Percentiles rank a stretch among this genome's conserved stretches.
These are phyloP conservation scores for Miltochrista miniata DNA, from an alignment of 2,888 invertebrate species.

Conservation along the genomic window DNA sequence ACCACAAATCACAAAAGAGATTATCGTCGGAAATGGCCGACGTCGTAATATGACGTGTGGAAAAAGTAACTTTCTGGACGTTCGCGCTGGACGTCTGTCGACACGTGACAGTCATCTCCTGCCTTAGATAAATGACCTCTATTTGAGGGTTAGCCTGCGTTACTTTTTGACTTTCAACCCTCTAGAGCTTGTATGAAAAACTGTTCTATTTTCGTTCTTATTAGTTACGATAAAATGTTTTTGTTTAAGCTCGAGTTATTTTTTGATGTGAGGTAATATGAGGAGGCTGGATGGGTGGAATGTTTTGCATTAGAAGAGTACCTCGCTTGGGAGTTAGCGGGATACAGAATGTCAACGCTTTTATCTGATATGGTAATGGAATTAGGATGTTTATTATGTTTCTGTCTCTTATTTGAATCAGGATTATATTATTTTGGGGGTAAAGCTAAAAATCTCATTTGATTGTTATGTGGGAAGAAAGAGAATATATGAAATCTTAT, in stretches of 20 bases:
- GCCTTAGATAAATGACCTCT: constrained; percentile 40
- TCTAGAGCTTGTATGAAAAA: constrained; percentile 34
- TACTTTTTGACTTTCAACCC: constrained; percentile 34
- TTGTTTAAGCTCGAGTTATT: constrained; percentile 35
- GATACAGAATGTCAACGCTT: constrained; percentile 20
- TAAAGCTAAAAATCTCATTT: no score
- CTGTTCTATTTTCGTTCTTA: constrained; percentile 24
- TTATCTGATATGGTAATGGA: constrained; percentile 8
- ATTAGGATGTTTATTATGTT: constrained; percentile 11
- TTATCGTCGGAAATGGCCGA: constrained; percentile 7
- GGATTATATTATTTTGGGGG: no score
- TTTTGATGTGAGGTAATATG: constrained; percentile 22
- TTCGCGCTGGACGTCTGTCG: constrained; percentile 36
- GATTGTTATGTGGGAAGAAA: no score
- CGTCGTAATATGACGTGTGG: constrained; percentile 3
- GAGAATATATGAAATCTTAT: no score
- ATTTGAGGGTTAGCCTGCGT: constrained; percentile 26
- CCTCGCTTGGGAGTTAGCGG: constrained; percentile 15
- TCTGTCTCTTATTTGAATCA: constrained; percentile 9
- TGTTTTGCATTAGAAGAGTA: constrained; percentile 13
- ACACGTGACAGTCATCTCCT: constrained; percentile 39
- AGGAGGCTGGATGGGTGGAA: constrained; percentile 10
- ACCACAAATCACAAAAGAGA: constrained; percentile 11
- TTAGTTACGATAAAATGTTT: constrained; percentile 34
- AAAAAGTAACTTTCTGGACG: constrained; percentile 16